Evolutionary conservation across 2,113 vertebrate species (phyloP).

Genomic region (Setophaga coronata): DNA sequence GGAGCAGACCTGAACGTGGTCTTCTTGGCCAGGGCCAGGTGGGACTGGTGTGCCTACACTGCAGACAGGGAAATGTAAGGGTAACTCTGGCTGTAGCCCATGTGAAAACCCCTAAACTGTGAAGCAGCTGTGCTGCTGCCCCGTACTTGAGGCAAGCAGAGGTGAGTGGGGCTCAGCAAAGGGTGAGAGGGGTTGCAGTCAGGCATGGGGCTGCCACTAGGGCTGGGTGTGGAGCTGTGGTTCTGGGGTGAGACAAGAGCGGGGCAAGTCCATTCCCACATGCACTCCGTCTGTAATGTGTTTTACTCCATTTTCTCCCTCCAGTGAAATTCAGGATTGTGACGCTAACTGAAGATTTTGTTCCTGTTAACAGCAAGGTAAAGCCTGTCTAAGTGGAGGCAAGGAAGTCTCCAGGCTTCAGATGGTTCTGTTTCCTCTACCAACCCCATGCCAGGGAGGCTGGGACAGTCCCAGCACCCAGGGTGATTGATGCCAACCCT

Average conservation of each 20-base stretch:
- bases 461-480: not conserved
- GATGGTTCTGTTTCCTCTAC: not conserved
- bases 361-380: constrained; percentile 40
- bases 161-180: not conserved
- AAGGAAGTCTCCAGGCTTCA: not conserved
- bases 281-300: rapidly evolving
- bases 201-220: rapidly evolving
- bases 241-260: not conserved
- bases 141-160: rapidly evolving
- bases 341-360: constrained; percentile 7
- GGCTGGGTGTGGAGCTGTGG: not conserved
- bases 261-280: rapidly evolving
- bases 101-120: not conserved
- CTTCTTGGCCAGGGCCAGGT: not conserved
- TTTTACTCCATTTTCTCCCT: not conserved
- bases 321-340: constrained; percentile 59
- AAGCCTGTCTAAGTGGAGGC: not conserved
- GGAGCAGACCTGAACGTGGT: not conserved
- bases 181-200: not conserved
- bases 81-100: not conserved
- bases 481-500: not conserved
- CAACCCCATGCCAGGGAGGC: not conserved
- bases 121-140: not conserved
- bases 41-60: not conserved
- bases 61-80: not conserved